phyloP scores from a whole-genome alignment of 2,888 invertebrate genomes.

The Melinaea menophilus region DNA sequence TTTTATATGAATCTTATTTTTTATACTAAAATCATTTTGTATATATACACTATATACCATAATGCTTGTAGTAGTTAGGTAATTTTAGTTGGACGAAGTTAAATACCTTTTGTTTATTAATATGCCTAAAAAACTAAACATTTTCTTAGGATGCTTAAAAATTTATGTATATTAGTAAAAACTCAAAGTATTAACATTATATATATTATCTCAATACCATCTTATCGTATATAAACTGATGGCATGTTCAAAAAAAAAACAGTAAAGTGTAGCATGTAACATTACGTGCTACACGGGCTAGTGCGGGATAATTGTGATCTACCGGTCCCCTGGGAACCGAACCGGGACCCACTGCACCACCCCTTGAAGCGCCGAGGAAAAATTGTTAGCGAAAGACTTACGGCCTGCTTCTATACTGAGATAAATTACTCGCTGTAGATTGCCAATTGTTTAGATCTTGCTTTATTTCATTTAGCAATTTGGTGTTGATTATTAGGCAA shows the following conservation, averaged over 20 bases:
- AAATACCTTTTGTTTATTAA: no score
- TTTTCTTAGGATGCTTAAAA: no score
- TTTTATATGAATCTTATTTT: no score
- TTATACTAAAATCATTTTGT: no score
- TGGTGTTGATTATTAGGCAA: neutral
- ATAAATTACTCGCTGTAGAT: slow-evolving; percentile 34
- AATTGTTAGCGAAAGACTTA: slow-evolving; percentile 48
- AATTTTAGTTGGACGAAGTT: no score
- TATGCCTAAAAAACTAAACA: no score
- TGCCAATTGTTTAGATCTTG: slow-evolving; percentile 17
- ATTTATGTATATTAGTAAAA: neutral
- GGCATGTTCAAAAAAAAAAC: slow-evolving; percentile 38
- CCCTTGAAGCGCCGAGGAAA: slow-evolving; percentile 43
- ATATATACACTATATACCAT: no score
- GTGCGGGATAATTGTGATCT: slow-evolving; percentile 68
- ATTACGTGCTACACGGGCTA: slow-evolving; percentile 53
- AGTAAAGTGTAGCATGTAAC: slow-evolving; percentile 38
- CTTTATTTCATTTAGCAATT: slow-evolving; percentile 8
- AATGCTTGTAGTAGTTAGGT: no score
- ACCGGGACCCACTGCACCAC: slow-evolving; percentile 39
- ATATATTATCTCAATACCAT: slow-evolving; percentile 2
- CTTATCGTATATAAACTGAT: slow-evolving; percentile 7
- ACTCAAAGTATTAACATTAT: slow-evolving; percentile 1
- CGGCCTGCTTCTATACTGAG: slow-evolving; percentile 39
- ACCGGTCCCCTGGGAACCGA: slow-evolving; percentile 54